Conservation (phyloP, 1,140 invertebrate species). For the Coptotermes formosanus region DNA sequence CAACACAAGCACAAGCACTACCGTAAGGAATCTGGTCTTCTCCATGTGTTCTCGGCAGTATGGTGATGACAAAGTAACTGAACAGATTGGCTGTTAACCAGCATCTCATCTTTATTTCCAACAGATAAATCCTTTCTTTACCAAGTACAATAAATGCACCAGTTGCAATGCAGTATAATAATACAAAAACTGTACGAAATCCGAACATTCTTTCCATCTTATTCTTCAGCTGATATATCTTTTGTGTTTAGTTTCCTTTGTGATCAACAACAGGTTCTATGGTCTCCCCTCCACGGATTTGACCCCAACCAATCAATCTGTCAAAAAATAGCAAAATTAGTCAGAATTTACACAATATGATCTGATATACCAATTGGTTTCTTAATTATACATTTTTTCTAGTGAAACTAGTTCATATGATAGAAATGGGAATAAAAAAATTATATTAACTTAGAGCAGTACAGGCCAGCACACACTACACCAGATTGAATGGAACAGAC, state of each 20-base stretch:
- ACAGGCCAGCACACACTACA: no score
- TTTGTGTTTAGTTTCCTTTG: conserved; percentile 35
- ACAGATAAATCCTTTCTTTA: background rate
- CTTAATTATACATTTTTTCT: conserved; percentile 16
- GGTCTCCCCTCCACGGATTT: conserved; percentile 88
- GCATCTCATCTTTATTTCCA: background rate
- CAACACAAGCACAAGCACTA: no score
- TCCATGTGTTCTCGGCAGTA: no score
- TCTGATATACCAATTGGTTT: no score
- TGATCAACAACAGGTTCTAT: conserved; percentile 65
- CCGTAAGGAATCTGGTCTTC: no score
- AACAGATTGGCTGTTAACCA: background rate
- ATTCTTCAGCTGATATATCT: background rate
- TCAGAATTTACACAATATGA: conserved; percentile 1
- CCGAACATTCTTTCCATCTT: background rate
- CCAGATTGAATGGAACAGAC: no score
- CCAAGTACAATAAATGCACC: background rate
- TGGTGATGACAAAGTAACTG: no score
- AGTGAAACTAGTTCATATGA: background rate
- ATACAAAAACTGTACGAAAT: background rate
- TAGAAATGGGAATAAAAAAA: conserved; percentile 10
- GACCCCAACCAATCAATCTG: conserved; percentile 95
- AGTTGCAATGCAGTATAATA: background rate
- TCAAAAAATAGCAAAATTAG: conserved; percentile 40
- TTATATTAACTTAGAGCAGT: background rate